phyloP scores from a whole-genome alignment of 2,888 invertebrate species.

The Noctua pronuba region DNA sequence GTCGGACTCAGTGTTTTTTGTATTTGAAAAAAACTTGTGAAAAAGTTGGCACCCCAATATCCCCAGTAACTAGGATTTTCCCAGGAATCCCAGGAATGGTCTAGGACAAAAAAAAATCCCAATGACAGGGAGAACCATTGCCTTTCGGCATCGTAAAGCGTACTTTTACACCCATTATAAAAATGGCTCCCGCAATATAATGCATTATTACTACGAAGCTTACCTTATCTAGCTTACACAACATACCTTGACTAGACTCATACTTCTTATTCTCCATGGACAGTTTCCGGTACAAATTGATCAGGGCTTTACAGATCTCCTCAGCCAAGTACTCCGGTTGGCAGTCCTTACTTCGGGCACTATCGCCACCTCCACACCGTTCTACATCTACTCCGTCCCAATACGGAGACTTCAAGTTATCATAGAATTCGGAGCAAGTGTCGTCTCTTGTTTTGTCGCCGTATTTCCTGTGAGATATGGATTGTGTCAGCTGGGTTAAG shows the following conservation, averaged over 20 bases:
- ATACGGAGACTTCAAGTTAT: slow-evolving; percentile 77
- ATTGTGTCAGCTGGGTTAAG: slow-evolving; percentile 79
- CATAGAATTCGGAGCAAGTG: slow-evolving; percentile 75
- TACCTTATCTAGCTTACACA: too few species aligned
- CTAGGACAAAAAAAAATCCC: too few species aligned
- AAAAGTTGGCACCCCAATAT: too few species aligned
- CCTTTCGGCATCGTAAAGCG: too few species aligned
- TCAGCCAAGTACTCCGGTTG: slow-evolving; percentile 84
- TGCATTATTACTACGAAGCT: too few species aligned
- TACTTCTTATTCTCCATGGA: slow-evolving; percentile 75
- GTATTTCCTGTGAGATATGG: slow-evolving; percentile 73
- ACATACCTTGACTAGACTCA: slow-evolving; percentile 77
- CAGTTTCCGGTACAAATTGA: slow-evolving; percentile 76
- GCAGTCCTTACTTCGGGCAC: slow-evolving; percentile 73
- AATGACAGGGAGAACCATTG: too few species aligned
- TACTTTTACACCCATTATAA: too few species aligned
- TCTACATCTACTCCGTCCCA: slow-evolving; percentile 52
- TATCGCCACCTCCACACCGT: slow-evolving; percentile 71
- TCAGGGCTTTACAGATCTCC: slow-evolving; percentile 79
- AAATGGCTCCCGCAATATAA: too few species aligned
- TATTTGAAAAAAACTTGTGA: too few species aligned
- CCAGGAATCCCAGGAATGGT: too few species aligned
- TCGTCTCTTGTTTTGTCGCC: slow-evolving; percentile 74
- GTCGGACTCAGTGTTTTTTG: too few species aligned
- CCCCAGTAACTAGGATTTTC: too few species aligned